Evolutionary conservation across 2,113 vertebrate genomes (phyloP).

Genomic region (Zosterops lateralis): DNA sequence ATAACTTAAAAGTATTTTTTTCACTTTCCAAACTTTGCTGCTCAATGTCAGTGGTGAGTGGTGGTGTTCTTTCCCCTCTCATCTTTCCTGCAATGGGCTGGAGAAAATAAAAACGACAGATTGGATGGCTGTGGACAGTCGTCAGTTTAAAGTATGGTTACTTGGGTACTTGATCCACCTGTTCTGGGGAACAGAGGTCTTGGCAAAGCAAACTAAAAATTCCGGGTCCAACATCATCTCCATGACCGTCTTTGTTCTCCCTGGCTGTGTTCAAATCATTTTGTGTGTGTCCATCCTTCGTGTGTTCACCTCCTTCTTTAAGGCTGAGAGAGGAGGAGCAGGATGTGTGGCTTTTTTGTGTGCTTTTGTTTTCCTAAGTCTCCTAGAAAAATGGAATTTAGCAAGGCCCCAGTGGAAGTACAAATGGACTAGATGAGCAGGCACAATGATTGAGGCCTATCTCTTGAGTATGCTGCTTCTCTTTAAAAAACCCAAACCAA

Average conservation of each 20-base stretch:
- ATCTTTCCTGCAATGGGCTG: not conserved
- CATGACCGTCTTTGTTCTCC: not conserved
- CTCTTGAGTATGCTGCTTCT: not conserved
- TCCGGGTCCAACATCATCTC: not conserved
- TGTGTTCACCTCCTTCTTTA: not conserved
- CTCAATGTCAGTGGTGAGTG: fast-evolving
- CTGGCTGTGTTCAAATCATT: not conserved
- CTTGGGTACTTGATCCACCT: fast-evolving
- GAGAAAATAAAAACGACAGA: not conserved
- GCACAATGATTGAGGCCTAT: not conserved
- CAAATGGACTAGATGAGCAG: not conserved
- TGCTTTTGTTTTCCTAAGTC: not conserved
- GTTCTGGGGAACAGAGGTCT: not conserved
- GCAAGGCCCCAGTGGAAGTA: not conserved
- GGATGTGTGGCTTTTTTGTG: fast-evolving
- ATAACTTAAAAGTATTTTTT: not conserved
- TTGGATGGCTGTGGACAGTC: not conserved
- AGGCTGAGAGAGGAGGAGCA: not conserved
- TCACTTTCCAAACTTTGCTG: not conserved
- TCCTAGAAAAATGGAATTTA: not conserved
- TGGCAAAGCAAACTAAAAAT: not conserved
- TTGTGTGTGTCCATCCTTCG: fast-evolving
- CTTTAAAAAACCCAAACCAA: not conserved
- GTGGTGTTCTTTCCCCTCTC: not conserved
- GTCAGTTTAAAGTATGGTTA: not conserved